Percentiles rank a stretch among this genome's conserved stretches.
phyloP scores from a whole-genome alignment of 2,888 invertebrate genomes.

The Apantesis nais region DNA sequence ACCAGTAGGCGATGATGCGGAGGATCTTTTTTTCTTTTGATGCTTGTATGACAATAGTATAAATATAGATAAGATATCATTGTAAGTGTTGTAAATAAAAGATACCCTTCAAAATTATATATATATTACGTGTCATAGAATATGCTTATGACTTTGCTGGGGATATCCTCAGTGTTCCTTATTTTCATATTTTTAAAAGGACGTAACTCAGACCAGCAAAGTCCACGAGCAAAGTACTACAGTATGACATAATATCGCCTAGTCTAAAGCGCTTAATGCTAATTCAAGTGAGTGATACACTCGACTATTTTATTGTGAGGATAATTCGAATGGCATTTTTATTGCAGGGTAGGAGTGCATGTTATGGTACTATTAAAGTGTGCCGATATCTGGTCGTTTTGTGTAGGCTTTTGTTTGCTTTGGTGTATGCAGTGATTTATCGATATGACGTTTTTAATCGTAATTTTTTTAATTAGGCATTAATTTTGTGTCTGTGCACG shows the following conservation, averaged over 20 bases:
- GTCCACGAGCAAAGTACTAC: background rate
- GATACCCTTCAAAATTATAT: too few species aligned
- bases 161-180: background rate
- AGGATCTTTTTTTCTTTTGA: too few species aligned
- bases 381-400: constrained; percentile 44
- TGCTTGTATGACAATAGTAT: too few species aligned
- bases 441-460: constrained; percentile 6
- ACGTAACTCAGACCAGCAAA: background rate
- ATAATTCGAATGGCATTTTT: constrained; percentile 80
- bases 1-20: too few species aligned
- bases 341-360: constrained; percentile 63
- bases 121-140: background rate
- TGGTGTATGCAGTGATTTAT: constrained; percentile 27
- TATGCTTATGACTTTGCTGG: background rate
- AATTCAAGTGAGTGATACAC: constrained; percentile 80
- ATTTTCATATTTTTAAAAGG: background rate
- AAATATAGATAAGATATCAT: too few species aligned
- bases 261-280: constrained; percentile 52
- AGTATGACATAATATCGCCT: constrained; percentile 26
- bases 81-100: too few species aligned
- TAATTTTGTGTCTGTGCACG: background rate
- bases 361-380: constrained; percentile 65
- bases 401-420: constrained; percentile 20
- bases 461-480: background rate
- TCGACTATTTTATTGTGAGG: constrained; percentile 73